Base-by-base conservation (phyloP, 2,888 invertebrate genomes). In the Pyralis farinalis region DNA sequence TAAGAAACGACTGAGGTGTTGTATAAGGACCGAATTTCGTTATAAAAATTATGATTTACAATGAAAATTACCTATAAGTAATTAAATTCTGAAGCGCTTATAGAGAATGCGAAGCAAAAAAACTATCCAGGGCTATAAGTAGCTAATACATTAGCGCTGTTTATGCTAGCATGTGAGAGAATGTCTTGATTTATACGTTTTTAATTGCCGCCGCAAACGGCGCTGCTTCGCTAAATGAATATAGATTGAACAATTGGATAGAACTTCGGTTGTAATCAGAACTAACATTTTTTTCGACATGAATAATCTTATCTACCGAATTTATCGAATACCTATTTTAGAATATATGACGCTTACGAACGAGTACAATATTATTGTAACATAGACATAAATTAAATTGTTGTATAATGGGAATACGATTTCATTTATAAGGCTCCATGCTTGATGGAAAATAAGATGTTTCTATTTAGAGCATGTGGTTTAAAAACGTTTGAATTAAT, bases 111-210 rank as follows among this genome's bases (percentile, higher is more conserved):
- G 16, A 16, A 4, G n/a, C 7, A 25, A 25, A 25, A 25, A 25
- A 7, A 5, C 25, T 25, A 16, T 16, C 4, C 3, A 16, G 4
- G 3, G 16, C 16, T 16, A 16, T 16, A 25, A 25, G 31, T 7
- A 31, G 12, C 12, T 31, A 29, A 31, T 12, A 31, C 36, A 36
- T 30, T 37, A 46, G 42, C 22, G 22, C 10, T 7, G 12, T 36
- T 37, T 32, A 4, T 7, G 30, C 27, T 38, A 21, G 11, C 28
- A 40, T 39, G 39, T 37, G 28, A 43, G 46, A 36, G 52, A 51
- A 51, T 58, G 44, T 49, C 55, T 63, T 79, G 76, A 79, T 78
- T 77, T 69, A 80, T 80, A 63, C 55, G 66, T 63, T 76, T 79
- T 73, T 78, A 81, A 80, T 78, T 75, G 68, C 71, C 54, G 30